These are phyloP conservation scores for Eristalis arbustorum DNA, from an alignment of 2,888 invertebrate species.

Conservation along the genomic window DNA sequence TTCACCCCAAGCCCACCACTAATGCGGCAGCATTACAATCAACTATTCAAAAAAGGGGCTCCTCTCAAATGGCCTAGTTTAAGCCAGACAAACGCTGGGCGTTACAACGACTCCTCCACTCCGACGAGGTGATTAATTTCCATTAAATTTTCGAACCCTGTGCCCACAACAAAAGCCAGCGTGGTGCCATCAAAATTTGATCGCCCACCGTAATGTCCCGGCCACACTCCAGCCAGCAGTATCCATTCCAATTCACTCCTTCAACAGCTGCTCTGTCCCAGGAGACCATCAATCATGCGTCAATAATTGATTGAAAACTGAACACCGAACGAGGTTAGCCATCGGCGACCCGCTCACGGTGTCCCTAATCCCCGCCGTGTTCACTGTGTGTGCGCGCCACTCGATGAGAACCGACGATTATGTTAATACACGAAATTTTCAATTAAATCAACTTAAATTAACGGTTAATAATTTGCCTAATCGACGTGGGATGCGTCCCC, in stretches of 20 bases:
- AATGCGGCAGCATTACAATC: no score
- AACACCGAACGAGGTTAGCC: neutral
- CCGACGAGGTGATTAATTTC: neutral
- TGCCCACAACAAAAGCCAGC: neutral
- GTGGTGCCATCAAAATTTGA: neutral
- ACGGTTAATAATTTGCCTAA: constrained; percentile 37
- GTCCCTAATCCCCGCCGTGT: neutral
- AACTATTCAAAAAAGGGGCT: no score
- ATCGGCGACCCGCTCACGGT: neutral
- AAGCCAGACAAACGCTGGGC: no score
- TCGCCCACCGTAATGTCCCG: neutral
- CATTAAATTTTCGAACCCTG: neutral
- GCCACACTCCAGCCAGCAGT: neutral
- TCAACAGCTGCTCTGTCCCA: neutral
- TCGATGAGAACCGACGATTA: constrained; percentile 6
- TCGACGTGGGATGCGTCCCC: constrained; percentile 3
- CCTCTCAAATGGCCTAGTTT: no score
- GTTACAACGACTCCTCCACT: neutral
- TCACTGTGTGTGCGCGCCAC: neutral
- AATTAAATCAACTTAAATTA: constrained; percentile 46
- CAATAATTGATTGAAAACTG: neutral
- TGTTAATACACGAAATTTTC: constrained; percentile 17
- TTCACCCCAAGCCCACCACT: no score
- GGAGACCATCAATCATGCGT: neutral
- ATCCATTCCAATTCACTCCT: neutral